Percentiles rank a stretch among this genome's conserved stretches.
Evolutionary conservation across 2,888 invertebrate genomes (phyloP).

Genomic region (Amphipoea oculea): DNA sequence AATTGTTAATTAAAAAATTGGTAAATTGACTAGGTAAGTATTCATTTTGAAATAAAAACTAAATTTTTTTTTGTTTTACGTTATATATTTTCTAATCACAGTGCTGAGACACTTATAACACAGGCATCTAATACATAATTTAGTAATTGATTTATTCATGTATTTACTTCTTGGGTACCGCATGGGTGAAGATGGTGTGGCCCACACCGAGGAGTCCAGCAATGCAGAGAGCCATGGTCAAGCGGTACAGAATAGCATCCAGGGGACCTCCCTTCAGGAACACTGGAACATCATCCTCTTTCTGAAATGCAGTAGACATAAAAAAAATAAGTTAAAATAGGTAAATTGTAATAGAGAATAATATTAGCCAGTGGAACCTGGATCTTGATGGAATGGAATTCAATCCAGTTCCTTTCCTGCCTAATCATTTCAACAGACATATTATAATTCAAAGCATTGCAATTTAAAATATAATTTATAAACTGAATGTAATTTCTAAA

Average conservation of each 20-base stretch:
- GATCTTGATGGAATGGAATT: not conserved
- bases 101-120: conserved; percentile 74
- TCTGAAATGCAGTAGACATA: conserved; percentile 79
- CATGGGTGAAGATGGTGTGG: conserved; percentile 82
- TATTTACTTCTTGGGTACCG: conserved; percentile 82
- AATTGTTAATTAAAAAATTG: not conserved
- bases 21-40: not conserved
- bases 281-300: conserved; percentile 90
- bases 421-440: not conserved
- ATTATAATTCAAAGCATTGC: not conserved
- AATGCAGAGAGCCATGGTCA: conserved; percentile 83
- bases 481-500: too few species aligned
- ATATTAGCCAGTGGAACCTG: not conserved
- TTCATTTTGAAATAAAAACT: conserved; percentile 16
- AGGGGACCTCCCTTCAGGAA: conserved; percentile 91
- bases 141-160: conserved; percentile 63
- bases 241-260: conserved; percentile 87
- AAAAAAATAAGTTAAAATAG: not conserved
- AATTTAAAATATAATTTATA: not conserved
- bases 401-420: not conserved
- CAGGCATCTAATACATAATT: conserved; percentile 79
- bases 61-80: conserved; percentile 49
- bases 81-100: conserved; percentile 77
- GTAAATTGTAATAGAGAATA: not conserved
- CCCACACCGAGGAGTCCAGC: conserved; percentile 81